Base-by-base conservation (phyloP, 2,113 vertebrate genomes). In the Rana temporaria region DNA sequence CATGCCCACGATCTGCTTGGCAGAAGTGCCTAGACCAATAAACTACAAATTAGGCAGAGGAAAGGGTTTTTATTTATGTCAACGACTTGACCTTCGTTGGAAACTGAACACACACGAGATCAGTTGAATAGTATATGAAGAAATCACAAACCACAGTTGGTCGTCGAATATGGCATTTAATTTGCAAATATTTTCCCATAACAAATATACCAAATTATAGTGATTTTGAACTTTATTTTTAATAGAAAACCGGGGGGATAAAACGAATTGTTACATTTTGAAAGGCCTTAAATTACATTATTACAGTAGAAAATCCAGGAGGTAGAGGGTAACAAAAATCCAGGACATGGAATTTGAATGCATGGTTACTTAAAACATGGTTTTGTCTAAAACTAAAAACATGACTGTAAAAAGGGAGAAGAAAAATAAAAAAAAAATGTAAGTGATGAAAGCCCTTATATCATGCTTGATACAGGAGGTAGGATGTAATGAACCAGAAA, bases 281-380 rank as follows among this genome's bases (percentile, higher is more conserved):
- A 92, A 94, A 95, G 93, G 94, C 95, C 90, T 95, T 95, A 93
- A 93, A 93, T 94, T 93, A 94, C 88, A 89, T 93, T 93, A 89
- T 93, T 93, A 94, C 91, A 91, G 90, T 94, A 94, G 92, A 94
- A 94, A 94, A 94, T 93, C 93, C 90, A 95, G 93, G 95, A 96
- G 95, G 93, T 94, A 94, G 93, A 96, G 93, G 87, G 87, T 86
- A 93, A 93, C 92, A 87, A 87, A 94, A 94, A 92, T 87, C 91
- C 92, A 93, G 92, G 92, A 93, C 91, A 89, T 91, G 89, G 26
- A 91, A 93, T 95, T 92, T 92, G 93, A 90, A 90, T 89, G 90
- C 91, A 90, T 86, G 91, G 88, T 89, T 94, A 91, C 89, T 89
- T 89, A 88, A 89, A 90, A 92, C 88, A 90, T 91, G 89, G 87